A percentile compares a stretch with the other conserved stretches of the same genome.
phyloP scores from a whole-genome alignment of 2,888 invertebrate species.

The Gastrophysa polygoni region DNA sequence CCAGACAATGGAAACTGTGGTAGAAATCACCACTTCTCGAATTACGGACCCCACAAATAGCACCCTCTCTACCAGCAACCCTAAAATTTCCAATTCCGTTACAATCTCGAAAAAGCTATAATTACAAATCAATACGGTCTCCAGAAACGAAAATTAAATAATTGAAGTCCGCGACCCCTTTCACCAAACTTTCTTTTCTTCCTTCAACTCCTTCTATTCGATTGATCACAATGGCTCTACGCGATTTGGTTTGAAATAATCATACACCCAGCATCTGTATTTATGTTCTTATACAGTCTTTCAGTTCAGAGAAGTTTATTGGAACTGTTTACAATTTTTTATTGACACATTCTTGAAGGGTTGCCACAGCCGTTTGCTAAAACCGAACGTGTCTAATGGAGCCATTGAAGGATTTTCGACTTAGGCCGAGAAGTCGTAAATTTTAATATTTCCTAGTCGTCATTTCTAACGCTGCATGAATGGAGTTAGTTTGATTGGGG shows the following conservation, averaged over 20 bases:
- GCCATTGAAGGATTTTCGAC: conserved; percentile 16
- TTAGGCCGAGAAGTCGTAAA: conserved; percentile 11
- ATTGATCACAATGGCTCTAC: conserved; percentile 5
- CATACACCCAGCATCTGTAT: conserved; percentile 14
- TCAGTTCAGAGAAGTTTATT: conserved; percentile 1
- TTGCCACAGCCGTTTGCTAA: conserved; percentile 19
- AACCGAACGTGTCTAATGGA: conserved; percentile 19
- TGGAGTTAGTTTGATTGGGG: background rate
- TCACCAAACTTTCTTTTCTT: background rate
- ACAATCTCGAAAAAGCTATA: conserved; percentile 14
- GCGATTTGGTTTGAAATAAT: conserved; percentile 11
- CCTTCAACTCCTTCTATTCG: background rate
- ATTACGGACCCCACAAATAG: conserved; percentile 8
- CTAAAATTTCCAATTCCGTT: conserved; percentile 13
- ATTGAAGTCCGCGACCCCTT: conserved; percentile 16
- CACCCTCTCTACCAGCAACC: conserved; percentile 17
- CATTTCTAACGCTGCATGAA: conserved; percentile 1
- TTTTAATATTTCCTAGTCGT: conserved; percentile 7
- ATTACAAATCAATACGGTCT: conserved; percentile 21
- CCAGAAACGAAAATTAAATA: conserved; percentile 16
- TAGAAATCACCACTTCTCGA: conserved; percentile 15
- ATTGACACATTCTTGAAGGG: conserved; percentile 19
- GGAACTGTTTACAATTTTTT: conserved; percentile 18
- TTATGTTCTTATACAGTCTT: background rate
- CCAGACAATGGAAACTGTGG: background rate